Percentiles rank a stretch among this genome's conserved stretches.
Conservation (phyloP, 2,888 invertebrate genomes). For the Clostera curtula region DNA sequence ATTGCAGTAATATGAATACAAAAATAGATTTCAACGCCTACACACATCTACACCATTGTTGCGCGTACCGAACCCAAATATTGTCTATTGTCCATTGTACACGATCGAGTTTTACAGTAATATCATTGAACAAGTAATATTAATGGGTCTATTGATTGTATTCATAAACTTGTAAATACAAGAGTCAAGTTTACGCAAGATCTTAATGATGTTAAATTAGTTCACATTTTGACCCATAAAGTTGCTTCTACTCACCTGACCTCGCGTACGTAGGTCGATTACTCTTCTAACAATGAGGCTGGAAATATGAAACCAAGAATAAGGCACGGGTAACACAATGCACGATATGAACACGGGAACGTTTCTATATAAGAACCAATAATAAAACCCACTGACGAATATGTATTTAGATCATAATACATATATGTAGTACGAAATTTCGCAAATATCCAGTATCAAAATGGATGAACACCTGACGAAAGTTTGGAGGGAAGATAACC, state of each 20-base stretch:
- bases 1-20: no score
- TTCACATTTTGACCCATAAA: no score
- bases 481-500: constrained; percentile 44
- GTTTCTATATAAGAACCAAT: no score
- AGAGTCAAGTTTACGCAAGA: neutral
- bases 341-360: no score
- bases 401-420: no score
- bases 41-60: constrained; percentile 4
- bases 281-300: constrained; percentile 44
- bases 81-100: constrained; percentile 25
- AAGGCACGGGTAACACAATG: constrained; percentile 20
- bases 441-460: no score
- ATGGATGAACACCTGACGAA: constrained; percentile 44
- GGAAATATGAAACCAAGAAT: constrained; percentile 26
- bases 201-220: no score
- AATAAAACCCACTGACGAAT: no score
- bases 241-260: constrained; percentile 37
- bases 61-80: constrained; percentile 18
- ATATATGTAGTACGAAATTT: no score
- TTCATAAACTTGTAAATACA: constrained; percentile 3
- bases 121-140: constrained; percentile 12
- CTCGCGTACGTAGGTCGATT: constrained; percentile 40
- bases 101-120: constrained; percentile 12
- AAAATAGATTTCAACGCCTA: constrained; percentile 26
- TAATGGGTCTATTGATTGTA: constrained; percentile 12